Evolutionary conservation across 2,888 invertebrate genomes (phyloP).

Genomic region (Lasius platythorax): DNA sequence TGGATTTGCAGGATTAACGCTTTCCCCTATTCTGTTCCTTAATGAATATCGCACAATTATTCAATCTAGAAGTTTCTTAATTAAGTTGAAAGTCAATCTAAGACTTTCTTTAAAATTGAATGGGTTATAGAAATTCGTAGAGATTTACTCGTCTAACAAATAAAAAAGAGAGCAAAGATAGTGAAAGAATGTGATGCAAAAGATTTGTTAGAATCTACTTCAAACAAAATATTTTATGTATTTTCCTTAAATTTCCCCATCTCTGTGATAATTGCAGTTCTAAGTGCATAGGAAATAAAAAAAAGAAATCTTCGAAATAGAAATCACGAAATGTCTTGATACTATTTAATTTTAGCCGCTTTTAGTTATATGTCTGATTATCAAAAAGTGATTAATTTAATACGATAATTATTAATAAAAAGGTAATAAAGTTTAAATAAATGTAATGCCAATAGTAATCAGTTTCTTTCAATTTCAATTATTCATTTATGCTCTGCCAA

Average conservation of each 20-base stretch:
- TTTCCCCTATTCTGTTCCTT: not conserved
- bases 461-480: not conserved
- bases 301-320: not conserved
- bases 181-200: not conserved
- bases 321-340: not conserved
- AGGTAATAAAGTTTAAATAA: not conserved
- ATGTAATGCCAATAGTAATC: not conserved
- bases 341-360: not conserved
- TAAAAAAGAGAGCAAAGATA: not conserved
- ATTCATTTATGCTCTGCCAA: not conserved
- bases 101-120: slow-evolving; percentile 10
- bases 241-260: not conserved
- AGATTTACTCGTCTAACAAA: not conserved
- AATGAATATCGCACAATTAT: slow-evolving; percentile 33
- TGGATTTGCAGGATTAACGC: not conserved
- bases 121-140: slow-evolving; percentile 6
- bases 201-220: not conserved
- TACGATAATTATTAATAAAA: not conserved
- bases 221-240: not conserved
- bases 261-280: not conserved
- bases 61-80: slow-evolving; percentile 32
- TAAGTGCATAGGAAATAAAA: not conserved
- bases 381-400: not conserved
- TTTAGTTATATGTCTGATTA: not conserved
- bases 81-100: slow-evolving; percentile 30